These are phyloP conservation scores for Polyergus mexicanus DNA, from an alignment of 1,140 invertebrate species.

Conservation along the genomic window DNA sequence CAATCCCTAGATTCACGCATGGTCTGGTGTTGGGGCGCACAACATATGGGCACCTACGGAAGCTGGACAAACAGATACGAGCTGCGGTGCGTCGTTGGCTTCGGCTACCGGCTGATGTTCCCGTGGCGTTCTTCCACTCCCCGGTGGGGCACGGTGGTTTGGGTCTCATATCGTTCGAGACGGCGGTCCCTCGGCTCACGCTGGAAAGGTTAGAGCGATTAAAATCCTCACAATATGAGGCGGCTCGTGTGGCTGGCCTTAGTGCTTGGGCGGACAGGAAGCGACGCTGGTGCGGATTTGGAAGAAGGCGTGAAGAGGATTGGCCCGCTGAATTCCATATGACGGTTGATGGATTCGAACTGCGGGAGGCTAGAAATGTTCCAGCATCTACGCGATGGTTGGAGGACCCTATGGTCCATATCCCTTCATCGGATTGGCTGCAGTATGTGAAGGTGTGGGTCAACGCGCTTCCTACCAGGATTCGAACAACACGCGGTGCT, in stretches of 20 bases:
- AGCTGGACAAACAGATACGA: not conserved
- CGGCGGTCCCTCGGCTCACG: not conserved
- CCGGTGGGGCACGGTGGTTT: not conserved
- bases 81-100: not conserved
- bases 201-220: not conserved
- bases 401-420: not conserved
- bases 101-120: not conserved
- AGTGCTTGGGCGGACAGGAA: not conserved
- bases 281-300: too few species aligned
- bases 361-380: not conserved
- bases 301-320: not conserved
- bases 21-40: not conserved
- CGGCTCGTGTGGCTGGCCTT: not conserved
- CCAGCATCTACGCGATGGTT: not conserved
- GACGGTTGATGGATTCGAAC: not conserved
- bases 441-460: not conserved
- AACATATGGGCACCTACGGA: not conserved
- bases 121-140: not conserved
- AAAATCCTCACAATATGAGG: not conserved
- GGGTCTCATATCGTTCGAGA: not conserved
- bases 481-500: slow-evolving; percentile 39
- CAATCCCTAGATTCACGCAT: not conserved
- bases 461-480: slow-evolving; percentile 11
- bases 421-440: not conserved
- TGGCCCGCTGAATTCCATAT: not conserved